Base-by-base conservation (phyloP, 2,888 invertebrate species). In the Erpobdella octoculata region DNA sequence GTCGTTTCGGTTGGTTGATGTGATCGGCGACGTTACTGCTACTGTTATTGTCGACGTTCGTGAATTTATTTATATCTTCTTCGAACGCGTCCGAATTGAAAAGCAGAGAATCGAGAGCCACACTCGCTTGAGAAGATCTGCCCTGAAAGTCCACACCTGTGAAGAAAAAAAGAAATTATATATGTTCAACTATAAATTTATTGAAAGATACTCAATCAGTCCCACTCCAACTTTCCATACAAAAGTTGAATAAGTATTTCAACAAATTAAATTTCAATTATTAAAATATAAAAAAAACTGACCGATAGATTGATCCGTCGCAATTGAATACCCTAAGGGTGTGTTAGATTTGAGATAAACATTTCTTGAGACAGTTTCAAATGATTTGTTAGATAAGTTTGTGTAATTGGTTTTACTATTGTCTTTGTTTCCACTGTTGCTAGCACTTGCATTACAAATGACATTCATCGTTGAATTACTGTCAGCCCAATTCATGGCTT, bases 1-100 rank as follows among this genome's bases (percentile, higher is more conserved):
- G 69, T 2, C 58, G 46, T 35, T 35, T 69, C 15, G 66, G 62
- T 35, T 62, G n/a, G 8, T 58, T n/a, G 12, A 41, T 41, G 46
- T 15, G 12, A 15, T n/a, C n/a, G 46, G 12, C n/a, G 46, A 15
- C n/a, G 15, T n/a, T 33, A 35, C n/a, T n/a, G 31, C 35, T 2
- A 18, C 62, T 62, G 28, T 18, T 9, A 18, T 62, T 31, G 33
- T 62, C 35, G 8, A 9, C n/a, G 33, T 62, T 31, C 31, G 2
- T n/a, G 21, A 28, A 28, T 6, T 9, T 4, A 18, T 9, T 18
- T 41, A 1, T 6, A n/a, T 53, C 21, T 21, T 4, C 28, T 21
- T 28, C 28, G 28, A 53, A 53, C 53, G 2, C 12, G 21, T n/a
- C 28, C 18, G 53, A 53, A 8, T 53, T 21, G 28, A 53, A 53